These are phyloP conservation scores for Seira sanloemensis DNA, from an alignment of 2,888 invertebrate genomes.

Conservation along the genomic window DNA sequence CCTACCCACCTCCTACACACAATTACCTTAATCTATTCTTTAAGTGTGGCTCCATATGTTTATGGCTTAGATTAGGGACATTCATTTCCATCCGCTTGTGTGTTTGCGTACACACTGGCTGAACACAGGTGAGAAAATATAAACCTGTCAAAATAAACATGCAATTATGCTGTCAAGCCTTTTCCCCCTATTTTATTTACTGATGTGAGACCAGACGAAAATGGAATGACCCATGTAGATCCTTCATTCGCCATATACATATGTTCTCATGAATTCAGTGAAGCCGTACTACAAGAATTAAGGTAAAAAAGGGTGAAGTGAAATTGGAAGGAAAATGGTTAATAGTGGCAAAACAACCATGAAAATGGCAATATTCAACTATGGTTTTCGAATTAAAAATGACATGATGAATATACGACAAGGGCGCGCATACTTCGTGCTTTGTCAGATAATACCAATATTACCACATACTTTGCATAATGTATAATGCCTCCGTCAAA, in stretches of 20 bases:
- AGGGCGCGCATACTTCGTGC: not conserved
- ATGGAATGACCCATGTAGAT: too few species aligned
- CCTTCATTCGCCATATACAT: constrained; percentile 7
- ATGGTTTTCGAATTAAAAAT: not conserved
- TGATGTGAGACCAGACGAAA: too few species aligned
- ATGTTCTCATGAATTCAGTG: not conserved
- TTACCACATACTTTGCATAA: constrained; percentile 2
- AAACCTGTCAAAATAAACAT: constrained; percentile 63
- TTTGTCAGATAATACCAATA: not conserved
- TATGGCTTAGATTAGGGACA: constrained; percentile 8
- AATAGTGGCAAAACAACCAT: constrained; percentile 44
- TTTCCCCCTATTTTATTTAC: constrained; percentile 23
- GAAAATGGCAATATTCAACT: constrained; percentile 25
- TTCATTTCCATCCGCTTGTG: not conserved
- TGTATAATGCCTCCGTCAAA: not conserved
- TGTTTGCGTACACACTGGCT: not conserved
- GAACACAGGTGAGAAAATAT: constrained; percentile 61
- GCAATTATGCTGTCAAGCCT: constrained; percentile 58
- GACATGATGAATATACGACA: not conserved
- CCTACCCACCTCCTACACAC: constrained; percentile 34
- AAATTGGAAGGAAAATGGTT: constrained; percentile 8
- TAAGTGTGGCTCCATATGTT: constrained; percentile 38
- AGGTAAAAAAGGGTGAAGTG: not conserved
- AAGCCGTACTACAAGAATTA: constrained; percentile 18
- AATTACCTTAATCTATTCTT: constrained; percentile 44